Percentiles rank a stretch among this genome's conserved stretches.
These are phyloP conservation scores for Ceratina australensis DNA, from an alignment of 1,140 invertebrate genomes.

Conservation along the genomic window DNA sequence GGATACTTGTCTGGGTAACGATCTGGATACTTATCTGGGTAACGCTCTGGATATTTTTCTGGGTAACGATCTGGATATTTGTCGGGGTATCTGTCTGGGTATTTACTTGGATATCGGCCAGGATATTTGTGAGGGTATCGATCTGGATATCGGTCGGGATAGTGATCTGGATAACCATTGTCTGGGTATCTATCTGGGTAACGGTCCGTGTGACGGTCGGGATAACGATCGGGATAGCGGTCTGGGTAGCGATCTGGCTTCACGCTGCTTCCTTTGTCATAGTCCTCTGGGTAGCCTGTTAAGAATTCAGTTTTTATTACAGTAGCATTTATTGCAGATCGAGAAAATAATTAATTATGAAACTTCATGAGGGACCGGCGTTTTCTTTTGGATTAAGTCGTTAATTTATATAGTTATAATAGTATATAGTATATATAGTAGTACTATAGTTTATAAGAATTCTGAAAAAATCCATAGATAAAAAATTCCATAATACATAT, in stretches of 20 bases:
- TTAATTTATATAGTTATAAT: no score
- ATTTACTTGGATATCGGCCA: slow-evolving; percentile 69
- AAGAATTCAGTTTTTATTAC: not conserved
- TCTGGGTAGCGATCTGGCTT: slow-evolving; percentile 74
- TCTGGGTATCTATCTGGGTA: slow-evolving; percentile 76
- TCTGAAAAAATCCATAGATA: no score
- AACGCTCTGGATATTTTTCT: slow-evolving; percentile 74
- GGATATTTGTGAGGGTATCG: slow-evolving; percentile 77
- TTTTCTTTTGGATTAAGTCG: not conserved
- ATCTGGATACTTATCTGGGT: slow-evolving; percentile 70
- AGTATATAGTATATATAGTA: no score
- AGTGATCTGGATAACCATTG: slow-evolving; percentile 67
- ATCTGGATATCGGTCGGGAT: slow-evolving; percentile 62
- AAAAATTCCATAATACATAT: no score
- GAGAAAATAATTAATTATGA: no score
- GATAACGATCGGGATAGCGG: slow-evolving; percentile 67
- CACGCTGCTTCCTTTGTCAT: slow-evolving; percentile 74
- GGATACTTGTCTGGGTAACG: slow-evolving; percentile 70
- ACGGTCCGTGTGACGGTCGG: slow-evolving; percentile 69
- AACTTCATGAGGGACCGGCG: no score
- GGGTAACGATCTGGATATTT: slow-evolving; percentile 75
- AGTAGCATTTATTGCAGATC: no score
- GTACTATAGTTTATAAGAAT: no score
- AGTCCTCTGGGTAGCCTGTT: slow-evolving; percentile 73
- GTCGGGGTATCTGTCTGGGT: slow-evolving; percentile 77